Evolutionary conservation across 2,888 invertebrate genomes (phyloP).

Genomic region (Balanococcus diminutus): DNA sequence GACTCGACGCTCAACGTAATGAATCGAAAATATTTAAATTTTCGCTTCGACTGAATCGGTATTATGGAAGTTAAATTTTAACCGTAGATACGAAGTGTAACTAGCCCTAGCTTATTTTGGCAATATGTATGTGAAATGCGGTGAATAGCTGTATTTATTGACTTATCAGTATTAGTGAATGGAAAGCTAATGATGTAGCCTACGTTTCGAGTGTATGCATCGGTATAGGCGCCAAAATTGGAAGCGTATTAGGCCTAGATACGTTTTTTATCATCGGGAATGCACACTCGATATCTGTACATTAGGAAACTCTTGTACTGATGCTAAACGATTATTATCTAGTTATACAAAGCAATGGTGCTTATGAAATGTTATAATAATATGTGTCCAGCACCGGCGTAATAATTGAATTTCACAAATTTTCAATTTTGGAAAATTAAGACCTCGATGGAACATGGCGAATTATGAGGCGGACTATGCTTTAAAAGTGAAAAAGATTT

Average conservation of each 20-base stretch:
- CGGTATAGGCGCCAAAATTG: background rate
- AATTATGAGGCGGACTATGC: background rate
- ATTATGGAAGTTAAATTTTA: conserved; percentile 1
- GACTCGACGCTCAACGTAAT: background rate
- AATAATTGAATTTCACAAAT: background rate
- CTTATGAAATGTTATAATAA: background rate
- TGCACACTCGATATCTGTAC: background rate
- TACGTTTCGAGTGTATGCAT: background rate
- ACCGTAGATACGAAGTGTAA: background rate
- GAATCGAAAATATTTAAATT: conserved; percentile 15
- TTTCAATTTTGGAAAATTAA: background rate
- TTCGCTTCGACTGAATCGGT: background rate
- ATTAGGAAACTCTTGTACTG: background rate
- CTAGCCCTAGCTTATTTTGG: background rate
- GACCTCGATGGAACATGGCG: background rate
- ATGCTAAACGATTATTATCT: conserved; percentile 8
- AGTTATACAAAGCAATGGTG: background rate
- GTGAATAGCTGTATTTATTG: conserved; percentile 29
- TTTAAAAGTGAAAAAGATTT: background rate
- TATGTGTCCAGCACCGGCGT: background rate
- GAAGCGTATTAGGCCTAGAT: background rate
- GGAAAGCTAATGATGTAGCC: conserved; percentile 39
- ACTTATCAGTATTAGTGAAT: background rate
- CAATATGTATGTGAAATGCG: background rate
- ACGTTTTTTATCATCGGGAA: background rate